These are phyloP conservation scores for Congeria kusceri DNA, from an alignment of 2,888 invertebrate genomes.

Conservation along the genomic window DNA sequence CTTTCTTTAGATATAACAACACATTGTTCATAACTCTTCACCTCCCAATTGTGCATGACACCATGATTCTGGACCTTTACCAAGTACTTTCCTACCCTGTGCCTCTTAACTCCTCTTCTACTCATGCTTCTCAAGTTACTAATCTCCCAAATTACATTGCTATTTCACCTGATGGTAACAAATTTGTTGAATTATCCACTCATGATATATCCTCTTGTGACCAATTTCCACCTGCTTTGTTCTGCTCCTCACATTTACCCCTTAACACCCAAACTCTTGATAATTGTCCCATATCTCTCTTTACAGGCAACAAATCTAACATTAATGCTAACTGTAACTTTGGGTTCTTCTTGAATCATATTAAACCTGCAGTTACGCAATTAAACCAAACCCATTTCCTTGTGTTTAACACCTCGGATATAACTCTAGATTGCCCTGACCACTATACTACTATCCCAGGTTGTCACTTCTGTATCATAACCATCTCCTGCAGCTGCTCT, in stretches of 20 bases:
- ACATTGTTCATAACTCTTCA: conserved; percentile 19
- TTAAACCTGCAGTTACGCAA: conserved; percentile 9
- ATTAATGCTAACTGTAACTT: conserved; percentile 24
- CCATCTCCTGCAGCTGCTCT: conserved; percentile 42
- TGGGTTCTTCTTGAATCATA: conserved; percentile 7
- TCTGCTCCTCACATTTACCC: conserved; percentile 12
- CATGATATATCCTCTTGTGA: neutral
- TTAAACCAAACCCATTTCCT: conserved; percentile 14
- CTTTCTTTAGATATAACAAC: neutral
- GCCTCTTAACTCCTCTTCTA: conserved; percentile 16
- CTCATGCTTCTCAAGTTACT: conserved; percentile 18
- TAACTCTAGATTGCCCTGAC: conserved; percentile 8
- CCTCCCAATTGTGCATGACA: conserved; percentile 10
- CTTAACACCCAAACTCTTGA: neutral
- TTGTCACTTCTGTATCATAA: conserved; percentile 42
- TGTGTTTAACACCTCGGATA: conserved; percentile 10
- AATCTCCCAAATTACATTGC: conserved; percentile 8
- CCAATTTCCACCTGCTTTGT: neutral
- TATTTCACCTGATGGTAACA: neutral
- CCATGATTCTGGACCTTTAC: neutral
- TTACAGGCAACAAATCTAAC: conserved; percentile 6
- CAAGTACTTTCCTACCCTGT: conserved; percentile 22
- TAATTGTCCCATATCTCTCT: conserved; percentile 5
- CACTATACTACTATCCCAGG: conserved; percentile 7
- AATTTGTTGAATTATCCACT: conserved; percentile 11